Evolutionary conservation across 2,888 invertebrate genomes (phyloP).

Genomic region (Eledona agricola): DNA sequence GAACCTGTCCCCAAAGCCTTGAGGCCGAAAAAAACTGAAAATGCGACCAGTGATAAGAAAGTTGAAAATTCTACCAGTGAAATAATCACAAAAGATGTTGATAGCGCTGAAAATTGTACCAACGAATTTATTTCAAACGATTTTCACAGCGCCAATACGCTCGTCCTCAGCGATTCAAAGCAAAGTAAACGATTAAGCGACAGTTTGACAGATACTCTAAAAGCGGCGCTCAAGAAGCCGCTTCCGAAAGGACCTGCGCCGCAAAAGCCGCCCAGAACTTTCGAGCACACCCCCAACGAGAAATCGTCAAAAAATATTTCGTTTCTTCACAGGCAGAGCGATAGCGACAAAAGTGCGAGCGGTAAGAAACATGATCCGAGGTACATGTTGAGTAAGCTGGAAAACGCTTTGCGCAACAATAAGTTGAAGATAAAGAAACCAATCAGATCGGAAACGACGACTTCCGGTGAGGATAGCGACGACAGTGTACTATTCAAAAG

Average conservation of each 20-base stretch:
- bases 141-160: conserved; percentile 51
- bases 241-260: conserved; percentile 77
- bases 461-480: conserved; percentile 58
- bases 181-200: too few relatives aligned
- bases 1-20: conserved; percentile 57
- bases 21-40: too few relatives aligned
- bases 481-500: conserved; percentile 52
- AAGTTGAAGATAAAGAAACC: conserved; percentile 52
- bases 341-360: conserved; percentile 41
- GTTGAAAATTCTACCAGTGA: too few relatives aligned
- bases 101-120: too few relatives aligned
- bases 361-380: conserved; percentile 63
- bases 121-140: too few relatives aligned
- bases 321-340: conserved; percentile 46
- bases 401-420: conserved; percentile 68
- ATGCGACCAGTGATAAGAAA: too few relatives aligned
- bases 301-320: conserved; percentile 42
- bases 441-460: conserved; percentile 36
- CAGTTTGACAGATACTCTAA: conserved; percentile 68
- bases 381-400: conserved; percentile 72
- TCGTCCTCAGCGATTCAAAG: too few relatives aligned
- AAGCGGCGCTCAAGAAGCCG: conserved; percentile 73
- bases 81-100: too few relatives aligned
- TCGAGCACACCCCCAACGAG: conserved; percentile 57
- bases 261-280: conserved; percentile 77